phyloP scores from a whole-genome alignment of 2,888 invertebrate genomes.

The Trissoscelio sp. region DNA sequence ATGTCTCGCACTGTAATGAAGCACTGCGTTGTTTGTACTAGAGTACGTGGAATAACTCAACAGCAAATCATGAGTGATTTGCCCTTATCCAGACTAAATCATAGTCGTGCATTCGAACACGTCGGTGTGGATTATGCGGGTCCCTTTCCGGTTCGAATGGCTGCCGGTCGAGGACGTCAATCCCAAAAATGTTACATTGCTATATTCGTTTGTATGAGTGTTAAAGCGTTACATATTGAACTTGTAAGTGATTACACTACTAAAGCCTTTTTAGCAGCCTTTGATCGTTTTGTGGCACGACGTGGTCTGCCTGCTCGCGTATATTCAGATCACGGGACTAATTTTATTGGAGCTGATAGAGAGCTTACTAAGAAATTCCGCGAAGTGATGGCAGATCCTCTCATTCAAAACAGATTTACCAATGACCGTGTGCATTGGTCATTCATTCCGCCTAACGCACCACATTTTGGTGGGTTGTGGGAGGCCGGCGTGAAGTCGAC shows the following conservation, averaged over 20 bases:
- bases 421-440: conserved; percentile 23
- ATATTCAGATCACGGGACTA: conserved; percentile 54
- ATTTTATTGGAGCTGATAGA: conserved; percentile 42
- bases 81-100: conserved; percentile 25
- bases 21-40: conserved; percentile 29
- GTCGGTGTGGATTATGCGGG: conserved; percentile 73
- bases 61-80: conserved; percentile 71
- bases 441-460: conserved; percentile 39
- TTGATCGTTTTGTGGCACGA: conserved; percentile 17
- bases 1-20: not conserved
- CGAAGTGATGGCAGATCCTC: not conserved
- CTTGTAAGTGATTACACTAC: conserved; percentile 11
- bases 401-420: not conserved
- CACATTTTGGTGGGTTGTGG: conserved; percentile 6
- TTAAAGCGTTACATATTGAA: conserved; percentile 4
- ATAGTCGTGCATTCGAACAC: conserved; percentile 49
- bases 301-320: conserved; percentile 21
- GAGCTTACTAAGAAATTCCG: conserved; percentile 44
- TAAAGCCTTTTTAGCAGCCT: conserved; percentile 2
- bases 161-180: conserved; percentile 60
- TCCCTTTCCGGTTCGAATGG: conserved; percentile 54
- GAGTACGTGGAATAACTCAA: not conserved
- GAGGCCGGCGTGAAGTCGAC: conserved; percentile 1
- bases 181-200: conserved; percentile 11
- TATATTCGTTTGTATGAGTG: too few relatives aligned